These are phyloP conservation scores for Neoniphon sammara DNA, from an alignment of 2,797 vertebrate genomes.

Conservation along the genomic window DNA sequence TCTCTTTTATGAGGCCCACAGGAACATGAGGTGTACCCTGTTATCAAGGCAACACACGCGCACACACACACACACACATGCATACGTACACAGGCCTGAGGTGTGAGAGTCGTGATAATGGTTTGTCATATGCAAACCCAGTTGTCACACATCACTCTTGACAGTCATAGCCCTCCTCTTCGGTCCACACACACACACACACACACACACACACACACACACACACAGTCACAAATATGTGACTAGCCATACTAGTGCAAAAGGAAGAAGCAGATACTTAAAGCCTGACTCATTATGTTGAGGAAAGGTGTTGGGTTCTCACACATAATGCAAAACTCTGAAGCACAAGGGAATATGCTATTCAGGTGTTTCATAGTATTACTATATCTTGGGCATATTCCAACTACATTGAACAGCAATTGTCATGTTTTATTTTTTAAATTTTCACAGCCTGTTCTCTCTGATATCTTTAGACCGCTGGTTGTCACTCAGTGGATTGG, in stretches of 20 bases:
- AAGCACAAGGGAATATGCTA: neutral
- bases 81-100: constrained; percentile 39
- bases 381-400: neutral
- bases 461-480: constrained; percentile 3
- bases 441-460: neutral
- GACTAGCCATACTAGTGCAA: constrained; percentile 53
- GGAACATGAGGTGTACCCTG: constrained; percentile 51
- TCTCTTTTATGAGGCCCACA: constrained; percentile 33
- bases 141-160: constrained; percentile 72
- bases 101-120: constrained; percentile 69
- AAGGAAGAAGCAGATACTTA: constrained; percentile 6
- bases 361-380: constrained; percentile 8
- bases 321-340: constrained; percentile 20
- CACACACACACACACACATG: constrained; percentile 19
- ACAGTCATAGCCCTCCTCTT: constrained; percentile 62
- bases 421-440: too few species aligned
- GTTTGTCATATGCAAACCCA: constrained; percentile 67
- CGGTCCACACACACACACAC: too few species aligned
- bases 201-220: constrained; percentile 25
- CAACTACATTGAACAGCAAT: neutral
- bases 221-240: constrained; percentile 41
- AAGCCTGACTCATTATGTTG: constrained; percentile 54
- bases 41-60: constrained; percentile 46
- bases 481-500: neutral
- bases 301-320: constrained; percentile 31